A percentile compares a stretch with the other conserved stretches of the same genome.
Conservation (phyloP, 2,888 invertebrate genomes). For the Ochropleura plecta region DNA sequence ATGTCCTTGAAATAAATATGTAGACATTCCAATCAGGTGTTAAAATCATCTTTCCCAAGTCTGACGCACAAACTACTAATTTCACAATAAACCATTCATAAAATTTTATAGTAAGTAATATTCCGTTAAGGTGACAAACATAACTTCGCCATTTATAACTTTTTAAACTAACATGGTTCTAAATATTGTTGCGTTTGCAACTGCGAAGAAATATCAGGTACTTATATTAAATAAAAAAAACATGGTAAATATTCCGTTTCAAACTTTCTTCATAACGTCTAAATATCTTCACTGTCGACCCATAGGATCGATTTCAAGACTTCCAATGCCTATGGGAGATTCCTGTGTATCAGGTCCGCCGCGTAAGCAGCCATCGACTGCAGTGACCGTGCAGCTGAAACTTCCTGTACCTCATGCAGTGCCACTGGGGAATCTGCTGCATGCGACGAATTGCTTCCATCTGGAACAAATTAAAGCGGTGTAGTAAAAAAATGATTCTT, state of each 20-base stretch:
- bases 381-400: slow-evolving; percentile 95
- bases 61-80: neutral
- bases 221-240: too few species aligned
- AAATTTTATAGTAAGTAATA: slow-evolving; percentile 7
- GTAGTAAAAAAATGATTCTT: neutral
- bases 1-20: neutral
- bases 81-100: neutral
- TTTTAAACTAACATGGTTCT: too few species aligned
- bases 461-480: slow-evolving; percentile 71
- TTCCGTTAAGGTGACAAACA: neutral
- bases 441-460: slow-evolving; percentile 93
- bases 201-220: too few species aligned
- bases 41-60: slow-evolving; percentile 1
- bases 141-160: neutral
- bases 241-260: too few species aligned
- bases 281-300: slow-evolving; percentile 1
- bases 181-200: too few species aligned
- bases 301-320: slow-evolving; percentile 19
- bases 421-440: slow-evolving; percentile 96
- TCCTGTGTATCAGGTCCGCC: slow-evolving; percentile 86
- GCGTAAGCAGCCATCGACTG: slow-evolving; percentile 92
- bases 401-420: slow-evolving; percentile 95
- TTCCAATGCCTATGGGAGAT: slow-evolving; percentile 44
- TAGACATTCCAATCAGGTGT: neutral
- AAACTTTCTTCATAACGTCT: too few species aligned